phyloP scores from a whole-genome alignment of 2,888 invertebrate species.

The Temnothorax ravouxi region DNA sequence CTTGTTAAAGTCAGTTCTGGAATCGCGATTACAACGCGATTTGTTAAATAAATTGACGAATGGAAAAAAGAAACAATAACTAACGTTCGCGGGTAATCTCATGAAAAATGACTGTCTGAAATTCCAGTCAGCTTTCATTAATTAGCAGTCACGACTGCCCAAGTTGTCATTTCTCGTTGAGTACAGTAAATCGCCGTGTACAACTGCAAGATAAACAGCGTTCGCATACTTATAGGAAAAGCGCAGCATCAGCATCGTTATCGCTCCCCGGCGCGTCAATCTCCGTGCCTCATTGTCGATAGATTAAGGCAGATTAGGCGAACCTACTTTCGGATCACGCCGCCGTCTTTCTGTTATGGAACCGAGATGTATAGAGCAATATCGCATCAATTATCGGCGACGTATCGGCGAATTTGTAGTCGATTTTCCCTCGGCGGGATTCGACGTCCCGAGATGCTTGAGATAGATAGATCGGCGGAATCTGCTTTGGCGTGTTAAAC shows the following conservation, averaged over 20 bases:
- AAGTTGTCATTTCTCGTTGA: conserved; percentile 54
- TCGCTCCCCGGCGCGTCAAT: conserved; percentile 50
- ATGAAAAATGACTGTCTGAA: conserved; percentile 35
- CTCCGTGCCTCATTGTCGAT: conserved; percentile 56
- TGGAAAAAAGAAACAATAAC: not conserved
- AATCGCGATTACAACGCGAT: conserved; percentile 11
- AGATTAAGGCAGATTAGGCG: conserved; percentile 57
- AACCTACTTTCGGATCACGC: conserved; percentile 54
- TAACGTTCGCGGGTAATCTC: not conserved
- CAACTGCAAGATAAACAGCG: conserved; percentile 46
- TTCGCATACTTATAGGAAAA: conserved; percentile 43
- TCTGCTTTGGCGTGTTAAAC: conserved; percentile 22
- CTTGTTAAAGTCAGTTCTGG: conserved; percentile 14
- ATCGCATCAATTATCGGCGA: conserved; percentile 52
- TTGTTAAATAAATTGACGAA: conserved; percentile 14
- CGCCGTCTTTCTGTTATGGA: conserved; percentile 48
- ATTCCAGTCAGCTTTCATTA: conserved; percentile 44
- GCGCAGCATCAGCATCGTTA: conserved; percentile 56
- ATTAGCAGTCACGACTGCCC: conserved; percentile 42
- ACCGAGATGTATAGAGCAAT: conserved; percentile 29
- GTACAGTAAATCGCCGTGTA: conserved; percentile 43
- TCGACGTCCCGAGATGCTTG: conserved; percentile 18
- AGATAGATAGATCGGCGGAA: conserved; percentile 9
- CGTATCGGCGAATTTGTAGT: conserved; percentile 53
- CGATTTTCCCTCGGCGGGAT: conserved; percentile 42